phyloP scores from a whole-genome alignment of 2,888 invertebrate species.

The Amphipyra berbera region DNA sequence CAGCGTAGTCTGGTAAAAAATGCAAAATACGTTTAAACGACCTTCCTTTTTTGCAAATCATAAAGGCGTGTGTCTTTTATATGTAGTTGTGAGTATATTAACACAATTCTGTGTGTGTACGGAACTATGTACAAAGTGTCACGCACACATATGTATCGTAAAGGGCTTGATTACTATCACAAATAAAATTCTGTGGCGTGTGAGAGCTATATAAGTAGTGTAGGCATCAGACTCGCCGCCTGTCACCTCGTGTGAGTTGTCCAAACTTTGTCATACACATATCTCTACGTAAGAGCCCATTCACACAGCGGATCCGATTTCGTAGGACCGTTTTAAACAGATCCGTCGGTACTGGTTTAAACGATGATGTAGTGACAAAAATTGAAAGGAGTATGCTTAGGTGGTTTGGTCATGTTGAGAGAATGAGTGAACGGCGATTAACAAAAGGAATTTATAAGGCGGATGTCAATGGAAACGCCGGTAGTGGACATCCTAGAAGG shows the following conservation, averaged over 20 bases:
- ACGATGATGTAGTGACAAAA: no score
- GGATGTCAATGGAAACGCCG: no score
- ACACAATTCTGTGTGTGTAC: slow-evolving; percentile 10
- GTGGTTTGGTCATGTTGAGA: no score
- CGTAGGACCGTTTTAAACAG: no score
- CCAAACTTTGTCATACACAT: no score
- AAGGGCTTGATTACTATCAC: not conserved
- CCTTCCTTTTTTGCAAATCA: slow-evolving; percentile 50
- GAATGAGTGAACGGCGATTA: no score
- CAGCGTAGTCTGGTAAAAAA: slow-evolving; percentile 9
- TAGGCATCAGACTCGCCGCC: not conserved
- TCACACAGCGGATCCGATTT: no score
- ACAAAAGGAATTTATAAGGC: no score
- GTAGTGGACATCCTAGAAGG: no score
- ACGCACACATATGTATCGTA: slow-evolving; percentile 12
- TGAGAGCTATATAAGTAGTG: not conserved
- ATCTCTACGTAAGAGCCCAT: no score
- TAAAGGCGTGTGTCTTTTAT: slow-evolving; percentile 1
- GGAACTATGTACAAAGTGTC: slow-evolving; percentile 20
- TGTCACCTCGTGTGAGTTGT: not conserved
- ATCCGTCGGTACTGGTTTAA: no score
- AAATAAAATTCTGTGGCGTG: not conserved
- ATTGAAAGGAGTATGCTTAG: no score
- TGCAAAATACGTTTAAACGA: slow-evolving; percentile 11
- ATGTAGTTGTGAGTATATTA: not conserved